A percentile compares a stretch with the other conserved stretches of the same genome.
These are phyloP conservation scores for Tupiocoris notatus DNA, from an alignment of 2,888 invertebrate species.

Conservation along the genomic window DNA sequence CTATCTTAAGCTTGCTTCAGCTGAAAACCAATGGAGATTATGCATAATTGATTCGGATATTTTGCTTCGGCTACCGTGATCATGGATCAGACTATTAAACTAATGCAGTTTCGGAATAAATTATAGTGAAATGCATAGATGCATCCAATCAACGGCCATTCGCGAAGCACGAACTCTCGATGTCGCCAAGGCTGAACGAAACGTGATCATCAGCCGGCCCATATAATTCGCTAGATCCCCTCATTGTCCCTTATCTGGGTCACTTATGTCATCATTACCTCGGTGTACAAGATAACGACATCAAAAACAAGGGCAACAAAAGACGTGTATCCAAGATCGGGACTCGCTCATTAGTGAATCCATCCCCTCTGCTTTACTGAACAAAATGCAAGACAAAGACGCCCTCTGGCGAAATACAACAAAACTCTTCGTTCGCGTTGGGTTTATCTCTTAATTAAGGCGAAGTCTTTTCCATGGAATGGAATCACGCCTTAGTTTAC, in stretches of 20 bases:
- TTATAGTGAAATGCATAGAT: not conserved
- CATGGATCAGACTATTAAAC: no score
- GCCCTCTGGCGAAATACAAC: no score
- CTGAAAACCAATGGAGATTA: no score
- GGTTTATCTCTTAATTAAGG: conserved; percentile 39
- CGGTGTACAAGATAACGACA: conserved; percentile 8
- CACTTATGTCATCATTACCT: conserved; percentile 22
- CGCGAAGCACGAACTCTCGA: not conserved
- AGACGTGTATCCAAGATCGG: conserved; percentile 17
- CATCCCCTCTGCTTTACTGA: no score
- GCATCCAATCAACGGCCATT: not conserved
- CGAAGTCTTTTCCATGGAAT: conserved; percentile 9
- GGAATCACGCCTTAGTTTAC: conserved; percentile 39
- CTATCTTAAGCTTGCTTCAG: no score
- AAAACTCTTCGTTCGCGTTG: conserved; percentile 6
- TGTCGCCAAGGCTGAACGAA: not conserved
- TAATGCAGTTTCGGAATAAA: not conserved
- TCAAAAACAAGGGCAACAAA: conserved; percentile 23
- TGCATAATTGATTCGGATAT: no score
- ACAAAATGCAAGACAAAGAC: no score
- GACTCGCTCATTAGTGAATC: conserved; percentile 16
- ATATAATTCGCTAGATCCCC: not conserved
- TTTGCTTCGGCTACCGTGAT: no score
- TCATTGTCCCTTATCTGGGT: conserved; percentile 8
- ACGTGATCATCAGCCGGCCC: not conserved